Conservation (phyloP, 2,113 vertebrate species). For the Panthera tigris region DNA sequence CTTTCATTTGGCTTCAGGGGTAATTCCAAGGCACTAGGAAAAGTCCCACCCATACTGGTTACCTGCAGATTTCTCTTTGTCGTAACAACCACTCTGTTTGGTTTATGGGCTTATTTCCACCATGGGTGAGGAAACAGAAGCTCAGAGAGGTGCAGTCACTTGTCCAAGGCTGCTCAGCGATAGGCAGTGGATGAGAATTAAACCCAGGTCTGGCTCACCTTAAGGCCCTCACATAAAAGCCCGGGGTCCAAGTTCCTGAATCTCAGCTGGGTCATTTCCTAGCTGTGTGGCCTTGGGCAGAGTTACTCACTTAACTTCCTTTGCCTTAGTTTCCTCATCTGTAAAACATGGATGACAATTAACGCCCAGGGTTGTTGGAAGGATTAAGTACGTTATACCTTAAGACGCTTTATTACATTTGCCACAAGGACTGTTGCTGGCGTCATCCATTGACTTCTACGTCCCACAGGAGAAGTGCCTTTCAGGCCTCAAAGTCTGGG, state of each 20-base stretch:
- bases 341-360: not conserved
- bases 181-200: not conserved
- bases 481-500: not conserved
- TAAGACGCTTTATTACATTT: no score
- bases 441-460: no score
- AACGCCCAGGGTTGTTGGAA: not conserved
- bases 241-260: not conserved
- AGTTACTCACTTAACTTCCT: not conserved
- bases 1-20: not conserved
- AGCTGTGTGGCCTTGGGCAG: not conserved
- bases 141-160: not conserved
- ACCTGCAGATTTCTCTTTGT: not conserved
- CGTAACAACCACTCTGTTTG: no score
- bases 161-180: not conserved
- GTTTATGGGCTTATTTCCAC: not conserved
- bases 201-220: not conserved
- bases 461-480: not conserved
- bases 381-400: not conserved
- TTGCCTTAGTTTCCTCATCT: not conserved
- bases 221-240: not conserved
- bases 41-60: accelerated
- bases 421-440: not conserved
- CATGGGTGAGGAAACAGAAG: not conserved
- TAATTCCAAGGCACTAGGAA: not conserved
- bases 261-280: not conserved